Percentiles rank a stretch among this genome's conserved stretches.
These are phyloP conservation scores for Periplaneta americana DNA, from an alignment of 1,140 invertebrate species.

Conservation along the genomic window DNA sequence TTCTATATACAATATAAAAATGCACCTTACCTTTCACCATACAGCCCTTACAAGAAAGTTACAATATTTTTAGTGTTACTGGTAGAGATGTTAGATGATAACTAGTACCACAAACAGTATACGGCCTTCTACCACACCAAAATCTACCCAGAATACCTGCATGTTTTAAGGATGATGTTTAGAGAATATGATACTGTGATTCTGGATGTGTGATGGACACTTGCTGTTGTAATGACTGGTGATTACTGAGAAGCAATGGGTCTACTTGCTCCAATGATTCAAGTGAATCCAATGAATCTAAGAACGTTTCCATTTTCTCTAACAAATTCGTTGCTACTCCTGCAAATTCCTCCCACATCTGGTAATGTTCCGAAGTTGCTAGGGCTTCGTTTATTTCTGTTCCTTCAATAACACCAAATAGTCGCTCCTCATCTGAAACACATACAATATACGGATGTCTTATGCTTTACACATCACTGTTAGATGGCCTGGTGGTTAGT, in stretches of 20 bases:
- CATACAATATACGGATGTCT: no score
- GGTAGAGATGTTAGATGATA: no score
- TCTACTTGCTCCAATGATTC: background rate
- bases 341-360: conserved; percentile 56
- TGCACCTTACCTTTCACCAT: background rate
- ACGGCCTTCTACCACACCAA: no score
- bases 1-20: no score
- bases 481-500: no score
- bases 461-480: no score
- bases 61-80: no score
- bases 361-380: conserved; percentile 25
- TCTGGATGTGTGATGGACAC: background rate
- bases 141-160: no score
- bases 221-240: background rate
- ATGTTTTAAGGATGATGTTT: no score
- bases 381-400: conserved; percentile 20
- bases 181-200: background rate
- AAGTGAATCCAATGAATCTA: conserved; percentile 22
- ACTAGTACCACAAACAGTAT: no score
- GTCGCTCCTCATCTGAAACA: conserved; percentile 29
- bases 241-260: background rate
- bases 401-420: conserved; percentile 27
- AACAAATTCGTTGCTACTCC: conserved; percentile 54
- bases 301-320: conserved; percentile 38
- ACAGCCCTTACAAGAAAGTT: no score